A percentile compares a stretch with the other conserved stretches of the same genome.
These are phyloP conservation scores for Neogale vison DNA, from an alignment of 2,113 vertebrate species.

Conservation along the genomic window DNA sequence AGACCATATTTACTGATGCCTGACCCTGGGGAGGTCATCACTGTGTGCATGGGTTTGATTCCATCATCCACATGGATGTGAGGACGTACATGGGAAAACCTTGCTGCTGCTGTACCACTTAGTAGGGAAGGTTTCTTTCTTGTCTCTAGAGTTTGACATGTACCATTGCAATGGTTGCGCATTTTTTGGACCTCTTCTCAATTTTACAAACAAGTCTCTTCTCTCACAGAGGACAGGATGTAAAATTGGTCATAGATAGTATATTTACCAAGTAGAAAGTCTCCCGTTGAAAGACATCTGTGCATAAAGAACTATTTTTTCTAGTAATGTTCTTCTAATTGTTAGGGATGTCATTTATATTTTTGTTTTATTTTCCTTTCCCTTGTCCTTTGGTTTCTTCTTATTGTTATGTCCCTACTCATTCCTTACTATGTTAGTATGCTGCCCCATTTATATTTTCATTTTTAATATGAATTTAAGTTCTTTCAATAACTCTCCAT, in stretches of 20 bases:
- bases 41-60: not conserved
- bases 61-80: not conserved
- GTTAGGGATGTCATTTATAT: not conserved
- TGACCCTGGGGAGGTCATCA: no score
- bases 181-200: not conserved
- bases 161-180: not conserved
- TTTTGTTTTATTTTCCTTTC: not conserved
- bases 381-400: not conserved
- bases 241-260: not conserved
- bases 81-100: not conserved
- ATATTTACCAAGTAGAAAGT: not conserved
- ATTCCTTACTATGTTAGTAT: not conserved
- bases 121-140: not conserved
- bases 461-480: slow-evolving; percentile 6
- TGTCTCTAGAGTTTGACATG: not conserved
- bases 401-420: not conserved
- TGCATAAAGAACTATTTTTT: not conserved
- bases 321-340: not conserved
- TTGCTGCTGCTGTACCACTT: not conserved
- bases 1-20: not conserved
- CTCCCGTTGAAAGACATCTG: not conserved
- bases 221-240: not conserved
- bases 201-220: not conserved
- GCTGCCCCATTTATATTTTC: not conserved
- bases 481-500: not conserved